Evolutionary conservation across 2,888 invertebrate species (phyloP).

Genomic region (Cephalotes varians): DNA sequence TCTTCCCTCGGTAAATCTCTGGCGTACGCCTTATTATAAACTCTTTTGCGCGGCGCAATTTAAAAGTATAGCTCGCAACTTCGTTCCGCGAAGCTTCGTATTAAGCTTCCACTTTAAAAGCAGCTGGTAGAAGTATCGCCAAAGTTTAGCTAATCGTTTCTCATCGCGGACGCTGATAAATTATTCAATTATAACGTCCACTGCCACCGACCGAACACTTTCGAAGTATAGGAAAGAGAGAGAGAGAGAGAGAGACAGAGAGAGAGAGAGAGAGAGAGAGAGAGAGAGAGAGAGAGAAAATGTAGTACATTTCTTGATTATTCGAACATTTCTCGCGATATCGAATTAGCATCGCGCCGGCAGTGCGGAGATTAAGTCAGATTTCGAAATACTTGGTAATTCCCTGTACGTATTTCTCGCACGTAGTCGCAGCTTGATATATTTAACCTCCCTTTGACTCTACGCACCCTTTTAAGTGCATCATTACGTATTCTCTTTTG

Average conservation of each 20-base stretch:
- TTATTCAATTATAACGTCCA: slow-evolving; percentile 59
- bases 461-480: slow-evolving; percentile 72
- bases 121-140: slow-evolving; percentile 58
- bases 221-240: neutral
- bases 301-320: slow-evolving; percentile 6
- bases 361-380: slow-evolving; percentile 52
- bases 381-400: slow-evolving; percentile 60
- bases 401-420: slow-evolving; percentile 69
- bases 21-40: slow-evolving; percentile 63
- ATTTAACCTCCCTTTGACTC: slow-evolving; percentile 71
- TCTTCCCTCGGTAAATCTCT: slow-evolving; percentile 58
- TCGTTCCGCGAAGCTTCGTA: slow-evolving; percentile 52
- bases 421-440: slow-evolving; percentile 56
- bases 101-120: slow-evolving; percentile 54
- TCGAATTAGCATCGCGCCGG: slow-evolving; percentile 44
- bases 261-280: neutral
- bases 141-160: slow-evolving; percentile 65
- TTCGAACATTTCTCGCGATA: slow-evolving; percentile 47
- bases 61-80: slow-evolving; percentile 64
- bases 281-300: neutral
- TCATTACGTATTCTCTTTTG: slow-evolving; percentile 75
- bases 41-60: slow-evolving; percentile 68
- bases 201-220: neutral
- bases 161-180: slow-evolving; percentile 57
- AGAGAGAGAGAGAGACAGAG: neutral